Base-by-base conservation (phyloP, 2,797 vertebrate species). In the Catharus ustulatus region DNA sequence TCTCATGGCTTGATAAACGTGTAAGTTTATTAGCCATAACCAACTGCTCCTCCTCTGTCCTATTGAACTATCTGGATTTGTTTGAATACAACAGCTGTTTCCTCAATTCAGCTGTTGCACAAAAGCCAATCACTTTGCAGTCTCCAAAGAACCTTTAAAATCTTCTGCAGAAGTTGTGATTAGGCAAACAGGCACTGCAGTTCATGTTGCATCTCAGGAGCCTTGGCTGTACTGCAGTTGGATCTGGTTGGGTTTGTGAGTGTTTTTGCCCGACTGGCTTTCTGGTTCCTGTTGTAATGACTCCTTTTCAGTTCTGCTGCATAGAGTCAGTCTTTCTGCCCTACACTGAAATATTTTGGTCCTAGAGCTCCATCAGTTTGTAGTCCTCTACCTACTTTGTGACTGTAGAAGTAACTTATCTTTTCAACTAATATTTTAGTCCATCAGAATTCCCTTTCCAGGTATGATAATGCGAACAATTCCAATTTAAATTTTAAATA, bases 51-150 rank as follows among this genome's bases (percentile, higher is more conserved):
- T 96, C 78, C 88, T 95, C 80, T 93, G 48, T 59, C 34, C 67
- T 42, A 38, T 51, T 58, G 82, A 96, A 89, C 77, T 93, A 32
- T 84, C 87, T 90, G 87, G 71, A 93, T 89, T 94, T 83, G 58
- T 94, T 93, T 97, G 93, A 94, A 87, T 72, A 72, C 49, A 95
- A 63, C 71, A 95, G 78, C 94, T 97, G 76, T 84, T 96, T 94
- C 92, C 59, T 90, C 95, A 96, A 34, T 95, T 96, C 75, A 83
- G 48, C 45, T 78, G 84, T 38, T 87, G 42, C 15, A 55, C 32
- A 52, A 85, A 85, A 95, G 93, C 91, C 58, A 87, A 94, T 83
- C 55, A 63, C 48, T 71, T 82, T 61, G 76, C 81, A 93, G 57
- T 42, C 58, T 95, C 85, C 29, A 43, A 89, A 97, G 54, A 54